A percentile compares a stretch with the other conserved stretches of the same genome.
phyloP scores from a whole-genome alignment of 2,797 vertebrate species.

The Myotis myotis region DNA sequence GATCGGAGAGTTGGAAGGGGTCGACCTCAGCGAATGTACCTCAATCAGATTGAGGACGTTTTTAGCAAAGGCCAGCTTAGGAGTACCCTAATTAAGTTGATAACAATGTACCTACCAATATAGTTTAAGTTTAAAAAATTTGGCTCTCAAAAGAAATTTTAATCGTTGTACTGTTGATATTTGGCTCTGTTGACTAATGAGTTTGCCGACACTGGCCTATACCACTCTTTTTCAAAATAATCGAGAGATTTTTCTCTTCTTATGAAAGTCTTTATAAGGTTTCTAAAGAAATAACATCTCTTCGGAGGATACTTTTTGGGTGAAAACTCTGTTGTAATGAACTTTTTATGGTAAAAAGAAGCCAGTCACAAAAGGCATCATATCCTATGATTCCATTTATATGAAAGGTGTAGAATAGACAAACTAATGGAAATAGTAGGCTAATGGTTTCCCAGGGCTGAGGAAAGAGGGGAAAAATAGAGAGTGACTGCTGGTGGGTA shows the following conservation, averaged over 20 bases:
- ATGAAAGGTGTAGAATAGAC: background rate
- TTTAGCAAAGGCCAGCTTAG: no score
- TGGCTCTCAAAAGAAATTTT: no score
- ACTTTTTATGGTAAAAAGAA: slow-evolving; percentile 27
- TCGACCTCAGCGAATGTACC: no score
- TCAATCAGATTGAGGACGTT: no score
- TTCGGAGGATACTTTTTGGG: background rate
- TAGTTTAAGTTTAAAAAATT: no score
- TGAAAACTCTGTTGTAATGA: background rate
- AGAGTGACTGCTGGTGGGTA: background rate
- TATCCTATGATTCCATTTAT: background rate
- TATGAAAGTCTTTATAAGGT: slow-evolving; percentile 15
- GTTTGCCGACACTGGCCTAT: background rate
- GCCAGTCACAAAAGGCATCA: background rate
- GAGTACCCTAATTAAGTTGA: no score
- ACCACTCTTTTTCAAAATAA: slow-evolving; percentile 17
- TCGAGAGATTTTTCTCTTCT: background rate
- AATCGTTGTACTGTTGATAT: no score
- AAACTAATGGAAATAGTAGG: background rate
- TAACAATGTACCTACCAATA: no score
- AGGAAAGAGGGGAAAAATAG: background rate
- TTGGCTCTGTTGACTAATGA: no score
- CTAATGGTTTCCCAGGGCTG: background rate
- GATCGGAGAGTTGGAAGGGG: no score
- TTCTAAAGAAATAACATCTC: background rate